Base-by-base conservation (phyloP, 1,140 invertebrate species). In the Hermatobates lingyangjiaoensis region DNA sequence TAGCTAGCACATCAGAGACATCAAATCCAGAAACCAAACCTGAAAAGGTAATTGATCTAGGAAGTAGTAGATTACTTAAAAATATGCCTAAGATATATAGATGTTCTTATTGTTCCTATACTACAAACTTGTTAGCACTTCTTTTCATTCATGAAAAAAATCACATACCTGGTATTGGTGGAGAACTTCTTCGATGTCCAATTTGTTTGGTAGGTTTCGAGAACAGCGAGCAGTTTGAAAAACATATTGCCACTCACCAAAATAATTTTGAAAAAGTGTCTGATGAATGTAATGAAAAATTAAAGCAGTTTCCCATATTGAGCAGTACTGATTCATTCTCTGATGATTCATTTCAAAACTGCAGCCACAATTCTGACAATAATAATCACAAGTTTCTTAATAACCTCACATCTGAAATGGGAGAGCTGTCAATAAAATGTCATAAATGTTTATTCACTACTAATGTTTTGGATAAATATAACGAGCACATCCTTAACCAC, bases 71-170 rank as follows among this genome's bases (percentile, higher is more conserved):
- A 30, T 45, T 51, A 45, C 45, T 27, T 18, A 45, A 38, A 45
- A 40, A 26, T 27, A 42, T 27, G 30, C 2, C 51, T 27, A 51
- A 89, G 64, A 79, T 77, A 25, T 93, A 91, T 65, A 80, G 84
- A 44, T 93, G 90, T 66, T 82, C 83, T 1, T 79, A 84, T 59
- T 94, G 90, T 60, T 77, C 82, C 39, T 93, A 90, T 63, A 80
- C 82, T n/a, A 91, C 87, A 18, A 76, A 83, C 49, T 81, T 89
- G 58, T 71, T 92, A 51, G 86, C 87, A 24, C 87, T 91, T 61
- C 71, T 93, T 50, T 89, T 89, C 64, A 80, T 89, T 24, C 89
- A 94, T 70, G 89, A 94, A 62, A 76, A 84, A 57, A 81, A 83
- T 15, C 86, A 90, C 39, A 23, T 54, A 7, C 45, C 49, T 5